Percentiles rank a stretch among this genome's conserved stretches.
Conservation (phyloP, 2,113 vertebrate species). For the Formicarius rufipectus region DNA sequence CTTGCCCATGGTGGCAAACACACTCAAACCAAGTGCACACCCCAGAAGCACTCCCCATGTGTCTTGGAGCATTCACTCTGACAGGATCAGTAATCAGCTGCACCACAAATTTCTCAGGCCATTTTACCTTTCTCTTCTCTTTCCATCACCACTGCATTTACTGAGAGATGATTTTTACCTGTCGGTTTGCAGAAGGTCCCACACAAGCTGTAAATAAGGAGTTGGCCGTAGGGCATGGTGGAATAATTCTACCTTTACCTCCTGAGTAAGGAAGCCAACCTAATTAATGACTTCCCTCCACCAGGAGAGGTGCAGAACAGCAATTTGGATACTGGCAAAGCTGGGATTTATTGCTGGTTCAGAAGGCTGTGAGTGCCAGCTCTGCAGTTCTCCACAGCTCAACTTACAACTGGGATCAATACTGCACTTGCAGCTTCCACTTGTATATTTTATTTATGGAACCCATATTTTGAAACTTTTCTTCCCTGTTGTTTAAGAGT, state of each 20-base stretch:
- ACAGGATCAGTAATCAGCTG: background rate
- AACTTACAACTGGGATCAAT: constrained; percentile 58
- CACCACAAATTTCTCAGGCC: background rate
- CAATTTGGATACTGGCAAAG: background rate
- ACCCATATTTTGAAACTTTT: constrained; percentile 11
- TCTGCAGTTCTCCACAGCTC: constrained; percentile 46
- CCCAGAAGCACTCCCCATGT: background rate
- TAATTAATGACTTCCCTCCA: constrained; percentile 36
- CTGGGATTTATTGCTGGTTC: constrained; percentile 42
- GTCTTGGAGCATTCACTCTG: background rate
- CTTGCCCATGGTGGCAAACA: background rate
- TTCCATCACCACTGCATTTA: background rate
- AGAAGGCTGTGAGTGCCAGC: constrained; percentile 5
- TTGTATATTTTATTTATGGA: constrained; percentile 62
- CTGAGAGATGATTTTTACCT: background rate
- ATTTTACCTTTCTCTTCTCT: background rate
- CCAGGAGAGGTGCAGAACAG: background rate
- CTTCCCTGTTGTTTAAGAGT: background rate
- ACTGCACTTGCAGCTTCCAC: background rate
- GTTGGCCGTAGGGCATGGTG: background rate
- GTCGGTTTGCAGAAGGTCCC: background rate
- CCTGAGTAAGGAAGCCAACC: background rate
- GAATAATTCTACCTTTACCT: background rate
- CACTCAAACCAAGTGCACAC: background rate
- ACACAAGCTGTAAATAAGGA: background rate